Base-by-base conservation (phyloP, 2,888 invertebrate species). In the Zonitis immaculata region DNA sequence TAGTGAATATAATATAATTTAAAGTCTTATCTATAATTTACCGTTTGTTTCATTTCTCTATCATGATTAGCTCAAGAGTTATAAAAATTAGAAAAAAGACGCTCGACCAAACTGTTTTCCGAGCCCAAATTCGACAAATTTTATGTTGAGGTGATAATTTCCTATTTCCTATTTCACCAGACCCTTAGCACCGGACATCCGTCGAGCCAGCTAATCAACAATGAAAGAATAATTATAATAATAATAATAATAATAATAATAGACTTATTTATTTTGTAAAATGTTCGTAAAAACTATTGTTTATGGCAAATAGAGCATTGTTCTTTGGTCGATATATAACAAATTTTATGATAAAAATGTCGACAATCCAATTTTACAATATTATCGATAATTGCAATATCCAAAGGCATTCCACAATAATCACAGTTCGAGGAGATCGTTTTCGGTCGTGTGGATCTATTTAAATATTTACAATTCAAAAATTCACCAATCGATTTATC, bases 311-410 rank as follows among this genome's bases (percentile, higher is more conserved):
- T 52, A 48, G 57, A 64, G 59, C 73, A 73, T 47, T 61, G 35
- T 53, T 62, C 57, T 43, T 64, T 62, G 51, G 63, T 68, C 47
- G 58, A 56, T 43, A 52, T 59, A 39, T 66, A 65, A 67, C 75
- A 75, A 50, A 73, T 60, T 49, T 58, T 65, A 57, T 75, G 75
- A 58, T 65, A 74, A 18, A 52, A 54, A 62, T 73, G 72, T 18
- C 69, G 70, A 61, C 72, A 72, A 39, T 59, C 53, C 56, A 70
- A 62, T 54, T 61, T 65, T 56, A 63, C 59, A 43, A 54, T 50
- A 50, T 65, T 60, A 14, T 61, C 65, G 43, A 73, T 49, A 50
- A 73, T 59, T 28, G 66, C 62, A 52, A 61, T 63, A 51, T 64
- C 64, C 26, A 74, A 51, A 30, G 69, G 64, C 51, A 73, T 58